These are phyloP conservation scores for Gymnodraco acuticeps DNA, from an alignment of 2,797 vertebrate genomes.

Conservation along the genomic window DNA sequence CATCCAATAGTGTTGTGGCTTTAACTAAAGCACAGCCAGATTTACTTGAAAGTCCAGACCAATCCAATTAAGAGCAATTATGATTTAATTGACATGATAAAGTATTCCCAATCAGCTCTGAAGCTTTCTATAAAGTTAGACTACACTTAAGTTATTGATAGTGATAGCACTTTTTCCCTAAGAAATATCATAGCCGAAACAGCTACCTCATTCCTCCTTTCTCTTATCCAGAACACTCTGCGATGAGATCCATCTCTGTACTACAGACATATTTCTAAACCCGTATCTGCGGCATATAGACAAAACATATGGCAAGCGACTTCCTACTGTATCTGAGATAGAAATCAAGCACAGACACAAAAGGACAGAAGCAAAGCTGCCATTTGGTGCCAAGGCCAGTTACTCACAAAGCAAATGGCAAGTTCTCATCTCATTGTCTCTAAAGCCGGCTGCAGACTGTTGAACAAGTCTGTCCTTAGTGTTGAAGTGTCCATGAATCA, in stretches of 20 bases:
- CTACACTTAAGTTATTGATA: not conserved
- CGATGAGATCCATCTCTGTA: slow-evolving; percentile 20
- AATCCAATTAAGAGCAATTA: too few species aligned
- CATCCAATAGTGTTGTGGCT: too few species aligned
- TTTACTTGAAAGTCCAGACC: too few species aligned
- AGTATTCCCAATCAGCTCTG: not conserved
- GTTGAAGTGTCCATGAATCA: slow-evolving; percentile 14
- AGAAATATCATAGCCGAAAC: slow-evolving; percentile 30
- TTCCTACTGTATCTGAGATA: slow-evolving; percentile 16
- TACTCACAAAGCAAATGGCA: not conserved
- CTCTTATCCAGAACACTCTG: slow-evolving; percentile 50
- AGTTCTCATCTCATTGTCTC: not conserved
- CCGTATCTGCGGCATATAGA: slow-evolving; percentile 6
- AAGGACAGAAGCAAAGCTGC: slow-evolving; percentile 10
- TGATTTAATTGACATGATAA: too few species aligned
- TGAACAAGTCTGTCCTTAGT: slow-evolving; percentile 1
- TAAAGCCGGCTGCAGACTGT: not conserved
- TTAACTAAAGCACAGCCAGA: too few species aligned
- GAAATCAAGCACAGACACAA: slow-evolving; percentile 9
- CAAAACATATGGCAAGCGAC: slow-evolving; percentile 33
- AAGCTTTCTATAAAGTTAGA: not conserved
- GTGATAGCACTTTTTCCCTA: not conserved
- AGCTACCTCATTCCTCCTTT: slow-evolving; percentile 46
- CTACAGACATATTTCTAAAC: not conserved
- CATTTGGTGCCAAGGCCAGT: not conserved